Base-by-base conservation (phyloP, 2,888 invertebrate species). In the Cheilosia impressa region DNA sequence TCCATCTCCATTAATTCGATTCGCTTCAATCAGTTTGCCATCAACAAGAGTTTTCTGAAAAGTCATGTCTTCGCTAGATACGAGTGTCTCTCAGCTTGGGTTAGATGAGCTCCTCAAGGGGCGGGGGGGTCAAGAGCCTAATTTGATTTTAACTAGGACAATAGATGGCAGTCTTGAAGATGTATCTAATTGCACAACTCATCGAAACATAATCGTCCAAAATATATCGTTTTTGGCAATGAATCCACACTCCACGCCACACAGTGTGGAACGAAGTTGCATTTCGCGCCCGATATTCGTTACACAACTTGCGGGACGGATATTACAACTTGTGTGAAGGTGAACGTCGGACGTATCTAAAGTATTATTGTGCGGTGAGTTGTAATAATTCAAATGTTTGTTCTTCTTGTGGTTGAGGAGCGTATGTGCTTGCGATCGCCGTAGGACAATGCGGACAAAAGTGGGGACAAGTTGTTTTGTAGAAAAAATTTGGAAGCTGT, bases 121-220 rank as follows among this genome's bases (percentile, higher is more conserved):
- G 6, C 22, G 15, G 13, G 60, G 52, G 53, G 57, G 22, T 13
- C 45, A 17, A 57, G 22, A 53, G 58, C 31, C 65, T 84, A 69
- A 79, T 84, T 79, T 69, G 73, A 15, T 75, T 84, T 73, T 79
- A 84, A 83, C 83, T 65, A 79, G 73, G 83, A 68, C 83, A 84
- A 69, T 69, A 55, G 68, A 15, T 57, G 57, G 52, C 55, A 10
- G 45, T 55, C 41, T 45, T 75, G 50, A 75, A 82, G 53, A 60
- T 57, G 65, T 68, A 43, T 60, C 52, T 5, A n/a, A 52, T 76
- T 76, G 68, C 66, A 50, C 27, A 66, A 76, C 4, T 10, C 50
- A 58, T 38, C 55, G 31, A 41, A 38, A 41, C 24, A 34, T 60
- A 38, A 27, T 60, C 71, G 50, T 58, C 31, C n/a, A 55, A 53